Evolutionary conservation across 2,797 vertebrate species (phyloP).

Genomic region (Amniataba percoides): DNA sequence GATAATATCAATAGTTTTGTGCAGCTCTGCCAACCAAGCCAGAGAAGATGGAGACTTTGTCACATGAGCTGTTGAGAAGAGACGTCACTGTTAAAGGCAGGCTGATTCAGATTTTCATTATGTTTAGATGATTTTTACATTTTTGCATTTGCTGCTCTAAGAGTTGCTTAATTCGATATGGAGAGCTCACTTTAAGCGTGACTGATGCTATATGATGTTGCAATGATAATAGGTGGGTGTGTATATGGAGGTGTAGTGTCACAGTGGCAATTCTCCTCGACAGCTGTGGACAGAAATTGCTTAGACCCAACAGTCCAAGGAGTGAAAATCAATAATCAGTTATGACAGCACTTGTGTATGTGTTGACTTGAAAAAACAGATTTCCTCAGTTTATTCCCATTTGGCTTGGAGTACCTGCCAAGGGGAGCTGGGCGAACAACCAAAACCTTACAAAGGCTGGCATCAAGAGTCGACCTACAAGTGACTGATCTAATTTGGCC

Average conservation of each 20-base stretch:
- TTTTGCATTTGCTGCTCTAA: not conserved
- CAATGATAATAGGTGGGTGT: not conserved
- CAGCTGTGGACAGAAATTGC: conserved; percentile 18
- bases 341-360: conserved; percentile 16
- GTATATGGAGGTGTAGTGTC: not conserved
- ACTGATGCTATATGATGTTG: not conserved
- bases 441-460: conserved; percentile 16
- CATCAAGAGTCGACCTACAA: conserved; percentile 4
- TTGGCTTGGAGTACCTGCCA: conserved; percentile 19
- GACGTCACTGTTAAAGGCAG: not conserved
- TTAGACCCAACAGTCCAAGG: conserved; percentile 15
- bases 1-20: conserved; percentile 16
- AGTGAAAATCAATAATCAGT: conserved; percentile 43
- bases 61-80: not conserved
- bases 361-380: conserved; percentile 30
- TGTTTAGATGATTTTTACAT: not conserved
- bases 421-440: conserved; percentile 25
- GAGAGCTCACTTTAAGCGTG: not conserved
- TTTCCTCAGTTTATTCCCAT: conserved; percentile 27
- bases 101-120: not conserved
- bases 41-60: not conserved
- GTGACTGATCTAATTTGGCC: conserved; percentile 35
- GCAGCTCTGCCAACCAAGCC: conserved; percentile 14
- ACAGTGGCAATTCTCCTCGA: not conserved
- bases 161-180: not conserved